These are phyloP conservation scores for Drosophila nr. perissopoda DNA, from an alignment of 2,888 invertebrate genomes.

Conservation along the genomic window DNA sequence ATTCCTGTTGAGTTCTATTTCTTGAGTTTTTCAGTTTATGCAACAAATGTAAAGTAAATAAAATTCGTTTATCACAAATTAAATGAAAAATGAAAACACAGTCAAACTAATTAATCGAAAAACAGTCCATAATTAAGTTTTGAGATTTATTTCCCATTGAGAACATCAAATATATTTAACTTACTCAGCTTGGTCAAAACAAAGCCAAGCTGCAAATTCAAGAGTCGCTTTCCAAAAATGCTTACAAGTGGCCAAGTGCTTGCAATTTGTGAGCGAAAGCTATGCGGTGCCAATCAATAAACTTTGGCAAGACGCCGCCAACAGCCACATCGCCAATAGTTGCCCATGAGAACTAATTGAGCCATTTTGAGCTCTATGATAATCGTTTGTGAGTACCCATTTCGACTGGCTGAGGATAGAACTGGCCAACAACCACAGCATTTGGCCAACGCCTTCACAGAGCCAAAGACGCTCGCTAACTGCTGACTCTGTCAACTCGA, in stretches of 20 bases:
- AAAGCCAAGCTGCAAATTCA: conserved; percentile 8
- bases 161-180: background rate
- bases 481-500: conserved; percentile 62
- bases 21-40: background rate
- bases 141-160: background rate
- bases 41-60: background rate
- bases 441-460: conserved; percentile 56
- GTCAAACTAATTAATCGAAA: background rate
- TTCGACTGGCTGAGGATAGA: conserved; percentile 24
- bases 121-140: background rate
- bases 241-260: conserved; percentile 8
- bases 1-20: background rate
- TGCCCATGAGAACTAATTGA: conserved; percentile 80
- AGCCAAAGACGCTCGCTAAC: conserved; percentile 17
- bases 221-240: conserved; percentile 33
- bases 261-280: conserved; percentile 15
- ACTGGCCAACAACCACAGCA: conserved; percentile 37
- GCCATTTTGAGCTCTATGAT: conserved; percentile 77
- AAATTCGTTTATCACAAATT: background rate
- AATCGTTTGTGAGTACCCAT: conserved; percentile 68
- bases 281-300: conserved; percentile 62
- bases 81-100: background rate
- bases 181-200: background rate
- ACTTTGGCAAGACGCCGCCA: conserved; percentile 55
- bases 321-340: conserved; percentile 24